Evolutionary conservation across 2,888 invertebrate species (phyloP).

Genomic region (Eilema sororculum): DNA sequence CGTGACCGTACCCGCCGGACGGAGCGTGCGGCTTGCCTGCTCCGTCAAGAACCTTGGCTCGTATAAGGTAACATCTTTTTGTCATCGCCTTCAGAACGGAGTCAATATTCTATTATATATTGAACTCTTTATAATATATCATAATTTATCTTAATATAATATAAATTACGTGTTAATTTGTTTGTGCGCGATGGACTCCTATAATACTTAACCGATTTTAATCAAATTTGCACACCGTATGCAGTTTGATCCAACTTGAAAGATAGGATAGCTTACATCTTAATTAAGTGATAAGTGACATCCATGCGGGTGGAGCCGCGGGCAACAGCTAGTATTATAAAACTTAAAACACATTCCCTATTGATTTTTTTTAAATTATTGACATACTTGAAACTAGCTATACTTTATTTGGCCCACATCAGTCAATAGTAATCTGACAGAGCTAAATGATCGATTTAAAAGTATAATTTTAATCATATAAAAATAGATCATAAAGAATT

Average conservation of each 20-base stretch:
- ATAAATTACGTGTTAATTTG: no score
- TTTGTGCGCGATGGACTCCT: no score
- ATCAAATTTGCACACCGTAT: no score
- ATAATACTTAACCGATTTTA: no score
- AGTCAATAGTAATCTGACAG: background rate
- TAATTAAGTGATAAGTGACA: no score
- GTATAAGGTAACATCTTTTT: slow-evolving; percentile 90
- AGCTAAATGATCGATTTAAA: background rate
- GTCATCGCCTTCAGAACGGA: background rate
- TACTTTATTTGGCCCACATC: background rate
- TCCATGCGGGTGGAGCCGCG: no score
- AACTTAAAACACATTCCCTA: background rate
- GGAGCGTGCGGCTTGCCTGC: slow-evolving; percentile 95
- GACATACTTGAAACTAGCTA: background rate
- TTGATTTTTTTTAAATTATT: background rate
- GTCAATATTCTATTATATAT: background rate
- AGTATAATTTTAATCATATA: background rate
- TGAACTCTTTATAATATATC: background rate
- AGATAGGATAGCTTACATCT: no score
- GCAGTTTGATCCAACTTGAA: no score
- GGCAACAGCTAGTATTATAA: no score
- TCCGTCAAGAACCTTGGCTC: slow-evolving; percentile 96
- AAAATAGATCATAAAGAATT: background rate
- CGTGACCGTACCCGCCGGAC: slow-evolving; percentile 95
- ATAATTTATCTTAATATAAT: no score